Conservation (phyloP, 2,113 vertebrate genomes). For the Zonotrichia leucophrys region DNA sequence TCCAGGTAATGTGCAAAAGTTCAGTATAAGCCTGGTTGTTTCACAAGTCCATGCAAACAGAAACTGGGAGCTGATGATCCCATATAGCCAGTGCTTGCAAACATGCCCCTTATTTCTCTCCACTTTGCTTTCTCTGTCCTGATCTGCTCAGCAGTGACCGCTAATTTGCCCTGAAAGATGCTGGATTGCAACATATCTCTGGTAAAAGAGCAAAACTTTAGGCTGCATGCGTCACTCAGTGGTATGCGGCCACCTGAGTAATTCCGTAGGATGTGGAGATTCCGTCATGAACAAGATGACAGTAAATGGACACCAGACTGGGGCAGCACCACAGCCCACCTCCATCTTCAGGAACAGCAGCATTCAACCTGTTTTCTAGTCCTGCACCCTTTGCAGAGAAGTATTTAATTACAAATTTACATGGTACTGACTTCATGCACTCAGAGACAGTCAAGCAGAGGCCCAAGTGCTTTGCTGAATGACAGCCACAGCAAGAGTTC, state of each 20-base stretch:
- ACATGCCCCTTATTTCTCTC: background rate
- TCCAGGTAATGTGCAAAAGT: background rate
- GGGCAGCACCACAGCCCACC: background rate
- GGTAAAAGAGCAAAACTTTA: background rate
- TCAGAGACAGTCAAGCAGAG: background rate
- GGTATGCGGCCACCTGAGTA: rapidly evolving
- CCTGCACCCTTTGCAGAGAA: background rate
- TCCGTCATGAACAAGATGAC: background rate
- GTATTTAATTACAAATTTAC: background rate
- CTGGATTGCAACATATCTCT: background rate
- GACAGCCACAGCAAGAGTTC: background rate
- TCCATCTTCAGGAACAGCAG: background rate
- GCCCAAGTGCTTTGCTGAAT: background rate
- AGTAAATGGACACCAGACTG: background rate
- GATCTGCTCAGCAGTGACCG: background rate
- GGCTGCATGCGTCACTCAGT: background rate
- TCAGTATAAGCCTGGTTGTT: background rate
- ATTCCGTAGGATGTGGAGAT: background rate
- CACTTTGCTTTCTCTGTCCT: background rate
- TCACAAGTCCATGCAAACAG: background rate
- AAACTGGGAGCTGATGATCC: background rate
- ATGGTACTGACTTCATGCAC: background rate
- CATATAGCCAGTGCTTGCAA: background rate
- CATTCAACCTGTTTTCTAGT: background rate
- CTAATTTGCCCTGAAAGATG: background rate